Base-by-base conservation (phyloP, 2,113 vertebrate species). In the Gorsachius goisagi region DNA sequence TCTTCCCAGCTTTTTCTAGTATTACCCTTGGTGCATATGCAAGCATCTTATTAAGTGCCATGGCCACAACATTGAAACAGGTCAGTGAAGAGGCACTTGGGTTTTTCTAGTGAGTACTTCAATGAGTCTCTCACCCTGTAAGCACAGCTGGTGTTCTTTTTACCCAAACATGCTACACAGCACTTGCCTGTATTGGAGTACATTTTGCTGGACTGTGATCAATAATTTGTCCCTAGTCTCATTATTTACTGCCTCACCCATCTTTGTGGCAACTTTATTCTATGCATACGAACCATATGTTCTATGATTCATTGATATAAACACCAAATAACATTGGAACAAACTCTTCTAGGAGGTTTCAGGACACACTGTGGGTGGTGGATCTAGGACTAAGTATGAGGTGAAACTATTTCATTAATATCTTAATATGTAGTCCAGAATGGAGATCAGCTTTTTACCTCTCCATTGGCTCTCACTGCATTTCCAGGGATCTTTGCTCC, bases 81-180 rank as follows among this genome's bases (percentile, higher is more conserved):
- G 55, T 66, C 55, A 45, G 7, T 32, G 63, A 86, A 69, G 19
- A 62, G n/a, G 50, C 39, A 53, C 28, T 59, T 53, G 26, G 9
- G 9, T 39, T 90, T 92, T 91, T 74, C 50, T 55, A 37, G 28
- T 50, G 59, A 69, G n/a, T 55, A 6, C 22, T 69, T 83, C 59
- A 73, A 77, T 4, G 17, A 27, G 21, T 56, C 24, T 84, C 72
- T 93, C 7, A 0, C 21, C 14, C 39, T 55, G 27, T 80, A 41
- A 89, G 66, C 73, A 68, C 35, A 90, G 56, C 33, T 83, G 55
- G 16, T 55, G 33, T 62, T 83, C 82, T 86, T 77, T 83, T 28
- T 66, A 50, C 27, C 22, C 41, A 82, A 64, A 76, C 26, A 39
- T 19, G 30, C 16, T 55, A 39, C 16, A 15, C 11, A 37, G 53